Conservation (phyloP, 2,113 vertebrate genomes). For the Colinus virginianus region DNA sequence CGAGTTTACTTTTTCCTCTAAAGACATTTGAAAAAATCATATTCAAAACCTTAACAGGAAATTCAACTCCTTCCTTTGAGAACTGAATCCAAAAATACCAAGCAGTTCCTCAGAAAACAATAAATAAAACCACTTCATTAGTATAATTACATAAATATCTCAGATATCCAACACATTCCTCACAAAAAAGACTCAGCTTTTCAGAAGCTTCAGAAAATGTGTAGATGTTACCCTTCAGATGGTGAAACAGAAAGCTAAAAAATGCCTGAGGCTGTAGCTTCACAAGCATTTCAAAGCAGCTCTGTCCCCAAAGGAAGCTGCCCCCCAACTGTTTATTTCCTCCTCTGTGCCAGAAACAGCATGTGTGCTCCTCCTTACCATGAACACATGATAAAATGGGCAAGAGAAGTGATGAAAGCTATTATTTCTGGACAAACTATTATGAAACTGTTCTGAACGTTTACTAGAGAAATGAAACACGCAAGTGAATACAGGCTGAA, state of each 20-base stretch:
- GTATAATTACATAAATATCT: conserved; percentile 56
- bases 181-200: conserved; percentile 2
- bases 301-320: conserved; percentile 29
- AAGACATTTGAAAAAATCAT: conserved; percentile 67
- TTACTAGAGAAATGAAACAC: neutral
- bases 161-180: conserved; percentile 11
- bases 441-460: neutral
- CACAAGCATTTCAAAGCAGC: conserved; percentile 35
- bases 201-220: neutral
- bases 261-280: conserved; percentile 25
- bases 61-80: conserved; percentile 40
- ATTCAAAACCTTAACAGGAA: conserved; percentile 54
- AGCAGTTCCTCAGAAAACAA: conserved; percentile 56
- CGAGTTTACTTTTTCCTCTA: conserved; percentile 69
- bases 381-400: neutral
- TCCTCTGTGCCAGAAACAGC: conserved; percentile 42
- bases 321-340: neutral
- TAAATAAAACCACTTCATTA: conserved; percentile 60
- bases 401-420: conserved; percentile 43
- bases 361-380: conserved; percentile 48
- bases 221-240: conserved; percentile 58
- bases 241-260: conserved; percentile 35
- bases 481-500: conserved; percentile 12
- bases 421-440: neutral
- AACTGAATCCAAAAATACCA: conserved; percentile 10